Base-by-base conservation (phyloP, 92 coral and sea anemone genomes). In the Micromussa lordhowensis region DNA sequence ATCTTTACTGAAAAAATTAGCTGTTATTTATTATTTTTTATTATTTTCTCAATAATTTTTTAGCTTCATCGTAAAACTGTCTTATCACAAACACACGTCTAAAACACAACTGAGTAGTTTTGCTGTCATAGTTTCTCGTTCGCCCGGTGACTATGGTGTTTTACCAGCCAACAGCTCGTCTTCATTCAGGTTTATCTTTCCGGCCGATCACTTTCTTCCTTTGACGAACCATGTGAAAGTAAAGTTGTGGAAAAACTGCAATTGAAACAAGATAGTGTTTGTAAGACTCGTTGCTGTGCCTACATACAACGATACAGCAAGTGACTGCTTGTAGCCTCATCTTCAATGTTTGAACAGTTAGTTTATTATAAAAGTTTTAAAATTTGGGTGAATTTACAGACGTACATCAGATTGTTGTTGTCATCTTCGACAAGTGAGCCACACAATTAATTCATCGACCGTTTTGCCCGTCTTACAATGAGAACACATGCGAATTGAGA, bases 201-300 rank as follows among this genome's bases (percentile, higher is more conserved):
- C 91, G 87, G 32, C 96, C 96, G 44, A 94, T 87, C n/a, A 95
- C 95, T 82, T 96, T 96, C 84, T 89, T 95, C 51, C 99, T 93
- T 84, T 96, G 99, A 9, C 94, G 92, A 55, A 96, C 40, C 99
- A 96, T 96, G 88, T 96, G 96, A 75, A 70, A 92, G 88, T 96
- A 96, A 79, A 96, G 80, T 88, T 93, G 96, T 0, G 98, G 98
- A 82, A 96, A 96, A 28, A 92, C 99, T 96, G 90, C 14, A 90
- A 75, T 51, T 49, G 14, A 81, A 68, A 28, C 24, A 15, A 75
- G 61, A 19, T 19, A 26, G 19, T 1, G 34, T n/a, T 44, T 44
- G 8, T 44, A 44, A 44, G 8, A 44, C 51, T 44, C 51, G 51
- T 44, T 5, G 51, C 10, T 44, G n/a, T n/a, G n/a, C n/a, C n/a